These are phyloP conservation scores for rat (Rattus norvegicus) DNA, from an alignment of 2,113 vertebrate genomes.

Conservation along the genomic window DNA sequence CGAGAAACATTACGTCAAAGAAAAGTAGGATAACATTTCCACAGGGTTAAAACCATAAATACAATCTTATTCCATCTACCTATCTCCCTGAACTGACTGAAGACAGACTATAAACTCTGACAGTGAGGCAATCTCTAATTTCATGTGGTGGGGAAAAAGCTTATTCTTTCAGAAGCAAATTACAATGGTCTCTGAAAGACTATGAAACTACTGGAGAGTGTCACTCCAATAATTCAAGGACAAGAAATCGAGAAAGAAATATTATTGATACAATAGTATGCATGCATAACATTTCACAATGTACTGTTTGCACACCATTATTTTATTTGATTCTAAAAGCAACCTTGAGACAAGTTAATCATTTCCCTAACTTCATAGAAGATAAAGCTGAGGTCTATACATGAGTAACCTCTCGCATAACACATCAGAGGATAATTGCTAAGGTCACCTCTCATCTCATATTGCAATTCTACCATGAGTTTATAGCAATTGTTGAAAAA, in stretches of 20 bases:
- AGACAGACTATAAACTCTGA: background rate
- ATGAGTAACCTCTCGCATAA: conserved; percentile 26
- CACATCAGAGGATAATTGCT: background rate
- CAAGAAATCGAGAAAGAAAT: background rate
- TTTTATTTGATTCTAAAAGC: conserved; percentile 16
- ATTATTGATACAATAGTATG: conserved; percentile 19
- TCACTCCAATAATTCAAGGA: background rate
- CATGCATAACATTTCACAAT: background rate
- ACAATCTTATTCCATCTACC: background rate
- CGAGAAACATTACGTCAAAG: background rate
- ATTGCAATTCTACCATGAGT: background rate
- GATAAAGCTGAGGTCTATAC: conserved; percentile 17
- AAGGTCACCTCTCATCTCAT: conserved; percentile 15
- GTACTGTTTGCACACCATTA: background rate
- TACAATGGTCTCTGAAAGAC: background rate
- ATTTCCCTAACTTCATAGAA: background rate
- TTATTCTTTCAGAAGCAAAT: conserved; percentile 36
- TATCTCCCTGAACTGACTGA: background rate
- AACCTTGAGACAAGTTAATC: background rate
- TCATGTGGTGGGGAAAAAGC: background rate
- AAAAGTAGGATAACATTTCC: background rate
- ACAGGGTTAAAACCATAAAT: background rate
- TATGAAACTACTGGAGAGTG: background rate
- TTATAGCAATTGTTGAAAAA: background rate
- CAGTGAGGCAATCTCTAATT: background rate